Percentiles rank a stretch among this genome's conserved stretches.
Conservation (phyloP, 2,888 invertebrate genomes). For the Fragum whitleyi region DNA sequence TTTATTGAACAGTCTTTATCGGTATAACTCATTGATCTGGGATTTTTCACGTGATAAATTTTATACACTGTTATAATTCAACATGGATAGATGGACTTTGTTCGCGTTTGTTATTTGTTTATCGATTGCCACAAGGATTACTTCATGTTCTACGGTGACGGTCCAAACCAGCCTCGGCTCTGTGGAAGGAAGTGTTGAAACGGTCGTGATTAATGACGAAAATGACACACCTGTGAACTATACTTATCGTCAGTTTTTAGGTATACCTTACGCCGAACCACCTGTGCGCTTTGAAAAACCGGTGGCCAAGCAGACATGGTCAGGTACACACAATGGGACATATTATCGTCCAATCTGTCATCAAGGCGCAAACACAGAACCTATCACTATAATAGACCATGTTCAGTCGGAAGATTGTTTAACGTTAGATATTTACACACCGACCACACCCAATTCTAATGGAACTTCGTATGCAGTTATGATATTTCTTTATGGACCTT, state of each 20-base stretch:
- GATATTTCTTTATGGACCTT: slow-evolving; percentile 86
- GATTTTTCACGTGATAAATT: background rate
- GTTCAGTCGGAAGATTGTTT: slow-evolving; percentile 53
- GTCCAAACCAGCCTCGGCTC: background rate
- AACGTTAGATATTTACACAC: slow-evolving; percentile 53
- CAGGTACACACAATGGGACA: slow-evolving; percentile 44
- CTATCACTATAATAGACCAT: slow-evolving; percentile 8
- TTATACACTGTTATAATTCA: background rate
- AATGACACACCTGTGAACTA: background rate
- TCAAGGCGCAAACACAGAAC: slow-evolving; percentile 2
- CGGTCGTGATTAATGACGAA: background rate
- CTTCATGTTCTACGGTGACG: background rate
- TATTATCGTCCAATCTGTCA: slow-evolving; percentile 40
- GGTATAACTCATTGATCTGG: background rate
- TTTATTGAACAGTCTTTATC: background rate
- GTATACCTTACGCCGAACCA: slow-evolving; percentile 59
- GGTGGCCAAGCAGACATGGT: slow-evolving; percentile 41
- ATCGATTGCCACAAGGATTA: too few species aligned
- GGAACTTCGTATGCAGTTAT: slow-evolving; percentile 84
- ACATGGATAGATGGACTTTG: background rate
- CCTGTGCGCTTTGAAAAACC: slow-evolving; percentile 55
- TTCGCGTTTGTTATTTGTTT: background rate
- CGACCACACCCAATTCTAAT: slow-evolving; percentile 18
- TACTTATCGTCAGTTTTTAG: slow-evolving; percentile 39
- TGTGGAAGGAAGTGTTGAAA: slow-evolving; percentile 1